Evolutionary conservation across 1,140 invertebrate genomes (phyloP).

Genomic region (Pseudobourletiella spinata): DNA sequence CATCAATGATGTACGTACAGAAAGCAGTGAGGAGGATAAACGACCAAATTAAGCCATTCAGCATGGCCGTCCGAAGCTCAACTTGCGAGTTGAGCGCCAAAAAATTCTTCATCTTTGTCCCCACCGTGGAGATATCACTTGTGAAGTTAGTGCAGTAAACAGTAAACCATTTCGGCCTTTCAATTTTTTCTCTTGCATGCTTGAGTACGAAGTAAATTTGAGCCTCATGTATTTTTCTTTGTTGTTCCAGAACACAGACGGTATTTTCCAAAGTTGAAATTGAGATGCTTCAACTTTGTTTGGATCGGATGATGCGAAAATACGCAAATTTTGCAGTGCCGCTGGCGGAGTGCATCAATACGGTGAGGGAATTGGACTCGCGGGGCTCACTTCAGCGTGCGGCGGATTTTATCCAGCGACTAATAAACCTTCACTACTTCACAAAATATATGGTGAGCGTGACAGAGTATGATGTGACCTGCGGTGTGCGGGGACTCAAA

Average conservation of each 20-base stretch:
- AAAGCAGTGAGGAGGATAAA: conserved; percentile 29
- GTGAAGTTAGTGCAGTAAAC: conserved; percentile 19
- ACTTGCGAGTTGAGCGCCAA: conserved; percentile 28
- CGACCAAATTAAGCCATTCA: conserved; percentile 19
- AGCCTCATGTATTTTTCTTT: background rate
- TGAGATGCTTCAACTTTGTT: conserved; percentile 10
- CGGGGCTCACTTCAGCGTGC: background rate
- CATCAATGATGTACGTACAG: conserved; percentile 17
- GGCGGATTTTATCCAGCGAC: conserved; percentile 16
- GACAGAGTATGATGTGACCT: background rate
- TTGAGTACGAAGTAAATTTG: background rate
- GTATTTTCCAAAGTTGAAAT: conserved; percentile 16
- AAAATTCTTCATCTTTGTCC: conserved; percentile 31
- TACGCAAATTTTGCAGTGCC: conserved; percentile 14
- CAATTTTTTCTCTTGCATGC: background rate
- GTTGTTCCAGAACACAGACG: conserved; percentile 8
- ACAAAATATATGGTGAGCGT: background rate
- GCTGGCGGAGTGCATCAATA: conserved; percentile 15
- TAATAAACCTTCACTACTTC: conserved; percentile 12
- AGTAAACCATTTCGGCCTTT: background rate
- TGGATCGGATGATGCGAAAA: conserved; percentile 16
- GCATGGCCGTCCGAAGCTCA: conserved; percentile 25
- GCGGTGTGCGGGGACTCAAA: background rate
- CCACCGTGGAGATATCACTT: conserved; percentile 30
- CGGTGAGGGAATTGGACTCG: background rate